phyloP scores from a whole-genome alignment of 2,113 vertebrate species.

The Tricholaema leucomelas region DNA sequence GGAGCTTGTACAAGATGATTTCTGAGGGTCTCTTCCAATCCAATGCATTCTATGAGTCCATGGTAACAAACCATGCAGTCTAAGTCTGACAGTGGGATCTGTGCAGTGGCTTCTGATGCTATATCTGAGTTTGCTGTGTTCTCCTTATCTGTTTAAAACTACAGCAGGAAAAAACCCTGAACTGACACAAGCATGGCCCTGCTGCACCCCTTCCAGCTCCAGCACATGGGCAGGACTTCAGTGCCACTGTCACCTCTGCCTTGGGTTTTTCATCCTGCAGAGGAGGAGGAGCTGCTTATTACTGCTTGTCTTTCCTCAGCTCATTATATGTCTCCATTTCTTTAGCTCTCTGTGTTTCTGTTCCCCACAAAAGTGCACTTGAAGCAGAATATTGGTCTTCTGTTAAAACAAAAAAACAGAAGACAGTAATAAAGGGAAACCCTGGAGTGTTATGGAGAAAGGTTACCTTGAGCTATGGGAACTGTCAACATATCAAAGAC shows the following conservation, averaged over 20 bases:
- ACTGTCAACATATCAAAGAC: constrained; percentile 45
- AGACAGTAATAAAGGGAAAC: constrained; percentile 41
- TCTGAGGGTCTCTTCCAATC: no score
- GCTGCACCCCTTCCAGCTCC: neutral
- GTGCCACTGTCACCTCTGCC: neutral
- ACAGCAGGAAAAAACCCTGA: neutral
- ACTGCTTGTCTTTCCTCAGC: neutral
- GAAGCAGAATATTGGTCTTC: neutral
- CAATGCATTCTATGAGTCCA: no score
- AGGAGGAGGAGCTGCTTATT: neutral
- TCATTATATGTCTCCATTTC: neutral
- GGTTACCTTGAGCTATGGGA: constrained; percentile 53
- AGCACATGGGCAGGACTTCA: neutral
- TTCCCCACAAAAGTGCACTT: neutral
- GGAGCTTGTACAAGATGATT: no score
- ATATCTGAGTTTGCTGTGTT: neutral
- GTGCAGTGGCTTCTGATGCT: neutral
- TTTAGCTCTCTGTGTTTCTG: neutral
- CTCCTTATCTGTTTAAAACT: neutral
- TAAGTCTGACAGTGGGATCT: neutral
- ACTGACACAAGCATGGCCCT: neutral
- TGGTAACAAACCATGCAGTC: neutral
- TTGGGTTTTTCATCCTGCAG: neutral
- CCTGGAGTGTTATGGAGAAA: neutral
- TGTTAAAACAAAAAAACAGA: neutral